Base-by-base conservation (phyloP, 2,797 vertebrate genomes). In the Bovichtus variegatus region DNA sequence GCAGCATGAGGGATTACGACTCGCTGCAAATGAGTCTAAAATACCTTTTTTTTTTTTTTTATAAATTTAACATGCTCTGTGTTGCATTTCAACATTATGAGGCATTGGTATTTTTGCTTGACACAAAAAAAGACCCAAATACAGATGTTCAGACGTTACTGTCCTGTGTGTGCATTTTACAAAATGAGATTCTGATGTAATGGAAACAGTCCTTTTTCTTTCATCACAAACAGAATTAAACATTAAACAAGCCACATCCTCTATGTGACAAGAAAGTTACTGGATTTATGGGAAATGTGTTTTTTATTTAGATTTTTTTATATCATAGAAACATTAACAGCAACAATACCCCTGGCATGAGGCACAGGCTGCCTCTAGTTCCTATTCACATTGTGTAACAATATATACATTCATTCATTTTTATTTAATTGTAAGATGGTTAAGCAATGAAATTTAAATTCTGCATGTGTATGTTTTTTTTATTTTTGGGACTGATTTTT, bases 211-310 rank as follows among this genome's bases (percentile, higher is more conserved):
- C 31, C 19, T 51, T 29, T 78, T 18, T 57, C 27, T 74, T 64
- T 50, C 15, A 46, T 54, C 29, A 43, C 25, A 77, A 41, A 65
- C 19, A 4, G 13, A 50, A 63, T 38, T 7, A 44, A 63, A 60
- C 12, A 15, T 43, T 29, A 43, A 80, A 74, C 3, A 58, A 53
- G 19, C 62, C 57, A 78, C 71, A 72, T 78, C 71, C 57, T 77
- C 59, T 67, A 46, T 62, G 58, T 8, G 25, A 58, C 55, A 57
- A n/a, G 61, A 72, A 80, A 62, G 59, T 50, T 46, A 53, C 2
- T 46, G 9, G 19, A 69, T 54, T 57, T 18, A 55, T 80, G 57
- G 55, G 63, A 76, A 80, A 72, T 65, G 27, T 71, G 57, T 21
- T 71, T 12, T 79, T 66, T 3, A 64, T 58, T 74, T 70, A n/a